Evolutionary conservation across 2,797 vertebrate genomes (phyloP).

Genomic region (Hyperoplus lanceolatus): DNA sequence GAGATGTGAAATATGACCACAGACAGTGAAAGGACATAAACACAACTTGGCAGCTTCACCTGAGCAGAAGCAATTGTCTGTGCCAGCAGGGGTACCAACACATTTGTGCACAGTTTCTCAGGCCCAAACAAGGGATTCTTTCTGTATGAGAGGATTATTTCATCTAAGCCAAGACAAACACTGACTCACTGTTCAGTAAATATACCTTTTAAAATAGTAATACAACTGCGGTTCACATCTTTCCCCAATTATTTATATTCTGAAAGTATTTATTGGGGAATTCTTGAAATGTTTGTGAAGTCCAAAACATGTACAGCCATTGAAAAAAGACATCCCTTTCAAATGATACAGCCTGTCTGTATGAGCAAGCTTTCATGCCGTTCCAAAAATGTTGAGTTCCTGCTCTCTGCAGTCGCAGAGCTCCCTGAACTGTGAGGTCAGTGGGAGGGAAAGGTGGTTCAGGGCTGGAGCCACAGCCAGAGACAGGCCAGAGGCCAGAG

Average conservation of each 20-base stretch:
- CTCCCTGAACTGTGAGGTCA: constrained; percentile 71
- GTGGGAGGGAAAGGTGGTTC: constrained; percentile 69
- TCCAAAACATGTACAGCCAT: constrained; percentile 24
- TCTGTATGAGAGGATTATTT: constrained; percentile 18
- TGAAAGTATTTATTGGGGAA: constrained; percentile 12
- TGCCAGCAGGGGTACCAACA: constrained; percentile 26
- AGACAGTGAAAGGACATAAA: constrained; percentile 64
- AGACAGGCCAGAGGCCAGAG: constrained; percentile 69
- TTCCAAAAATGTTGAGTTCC: constrained; percentile 69
- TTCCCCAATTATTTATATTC: background rate
- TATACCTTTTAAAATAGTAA: background rate
- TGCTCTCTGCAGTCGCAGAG: constrained; percentile 63
- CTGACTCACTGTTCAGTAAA: constrained; percentile 11
- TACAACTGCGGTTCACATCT: background rate
- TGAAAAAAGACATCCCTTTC: constrained; percentile 24
- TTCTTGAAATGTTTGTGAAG: constrained; percentile 24
- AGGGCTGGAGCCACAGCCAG: constrained; percentile 65
- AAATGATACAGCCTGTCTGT: constrained; percentile 50
- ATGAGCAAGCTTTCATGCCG: constrained; percentile 68
- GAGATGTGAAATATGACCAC: constrained; percentile 74
- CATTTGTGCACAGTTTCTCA: constrained; percentile 20
- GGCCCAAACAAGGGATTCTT: constrained; percentile 24
- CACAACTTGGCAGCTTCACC: constrained; percentile 60
- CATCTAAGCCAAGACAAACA: constrained; percentile 18
- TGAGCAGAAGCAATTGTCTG: constrained; percentile 45